Base-by-base conservation (phyloP, 1,140 invertebrate species). In the Polyergus mexicanus region DNA sequence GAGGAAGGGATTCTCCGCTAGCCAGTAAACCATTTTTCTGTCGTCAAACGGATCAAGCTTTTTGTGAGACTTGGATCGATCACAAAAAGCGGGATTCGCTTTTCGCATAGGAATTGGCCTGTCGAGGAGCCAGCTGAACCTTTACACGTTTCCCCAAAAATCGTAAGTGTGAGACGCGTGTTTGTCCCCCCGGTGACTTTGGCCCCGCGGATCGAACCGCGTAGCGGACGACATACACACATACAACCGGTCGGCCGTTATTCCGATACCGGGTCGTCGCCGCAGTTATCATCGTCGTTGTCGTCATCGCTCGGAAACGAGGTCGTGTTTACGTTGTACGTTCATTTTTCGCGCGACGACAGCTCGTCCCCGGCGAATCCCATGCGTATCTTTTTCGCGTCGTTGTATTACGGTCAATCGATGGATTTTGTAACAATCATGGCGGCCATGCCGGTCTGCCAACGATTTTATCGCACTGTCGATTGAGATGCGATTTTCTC, bases 41-140 rank as follows among this genome's bases (percentile, higher is more conserved):
- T 95, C 94, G 94, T 95, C 91, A 95, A 95, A 95, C 94, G 94
- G 93, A 95, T 95, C 94, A 94, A 93, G 94, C 94, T 95, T 95
- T 95, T 94, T 94, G 94, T 95, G 94, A 95, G 92, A 94, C 87
- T 95, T 93, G 94, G 94, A 95, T 95, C 94, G 92, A 86, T 95
- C 94, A 95, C 94, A 95, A 95, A 95, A 95, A 95, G 94, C 94
- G 92, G 94, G 94, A 95, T 95, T 95, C 94, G 94, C 94, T 95
- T 95, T 95, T 95, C 94, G 94, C 90, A 93, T 94, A 94, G 94
- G 93, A 95, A 94, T 94, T 94, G 93, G 94, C 92, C 90, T 90
- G 89, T 86, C 85, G 78, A 83, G 86, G 81, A 86, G 88, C 83
- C 75, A 80, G 83, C 65, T 83, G 54, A 60, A 74, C 54, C 85